Evolutionary conservation across 2,888 invertebrate species (phyloP).

Genomic region (Apotomis capreana): DNA sequence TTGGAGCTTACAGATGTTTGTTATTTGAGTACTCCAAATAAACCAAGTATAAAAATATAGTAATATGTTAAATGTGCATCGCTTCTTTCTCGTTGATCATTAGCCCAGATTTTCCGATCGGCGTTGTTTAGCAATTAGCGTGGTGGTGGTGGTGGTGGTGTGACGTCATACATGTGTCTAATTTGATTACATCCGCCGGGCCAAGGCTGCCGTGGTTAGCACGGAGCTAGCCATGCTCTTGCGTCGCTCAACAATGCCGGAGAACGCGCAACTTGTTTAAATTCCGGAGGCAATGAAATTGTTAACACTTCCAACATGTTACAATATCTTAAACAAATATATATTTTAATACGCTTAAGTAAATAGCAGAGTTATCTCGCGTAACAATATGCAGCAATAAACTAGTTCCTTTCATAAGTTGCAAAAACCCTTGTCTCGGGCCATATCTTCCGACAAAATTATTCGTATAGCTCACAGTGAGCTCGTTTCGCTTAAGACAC

Average conservation of each 20-base stretch:
- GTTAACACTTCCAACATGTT: not conserved
- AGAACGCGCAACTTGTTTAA: conserved; percentile 28
- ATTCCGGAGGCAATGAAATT: not conserved
- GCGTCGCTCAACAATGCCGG: conserved; percentile 35
- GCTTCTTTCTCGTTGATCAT: conserved; percentile 27
- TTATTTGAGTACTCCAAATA: too few species aligned
- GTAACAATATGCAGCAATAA: not conserved
- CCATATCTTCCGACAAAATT: conserved; percentile 16
- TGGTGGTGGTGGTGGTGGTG: conserved; percentile 59
- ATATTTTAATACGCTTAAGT: too few species aligned
- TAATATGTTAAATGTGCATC: conserved; percentile 1
- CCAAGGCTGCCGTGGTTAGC: conserved; percentile 70
- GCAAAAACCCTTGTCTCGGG: not conserved
- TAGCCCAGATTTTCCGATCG: conserved; percentile 33
- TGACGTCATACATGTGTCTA: conserved; percentile 76
- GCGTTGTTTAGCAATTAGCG: conserved; percentile 67
- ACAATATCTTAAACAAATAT: not conserved
- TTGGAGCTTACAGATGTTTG: too few species aligned
- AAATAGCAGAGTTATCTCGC: not conserved
- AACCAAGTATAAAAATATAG: not conserved
- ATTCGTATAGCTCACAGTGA: conserved; percentile 16
- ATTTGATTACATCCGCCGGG: conserved; percentile 70
- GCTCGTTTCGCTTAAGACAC: conserved; percentile 19
- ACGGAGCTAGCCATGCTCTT: conserved; percentile 46
- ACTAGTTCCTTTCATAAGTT: not conserved